A percentile compares a stretch with the other conserved stretches of the same genome.
Evolutionary conservation across 2,888 invertebrate species (phyloP).

Genomic region (Corythucha ciliata): DNA sequence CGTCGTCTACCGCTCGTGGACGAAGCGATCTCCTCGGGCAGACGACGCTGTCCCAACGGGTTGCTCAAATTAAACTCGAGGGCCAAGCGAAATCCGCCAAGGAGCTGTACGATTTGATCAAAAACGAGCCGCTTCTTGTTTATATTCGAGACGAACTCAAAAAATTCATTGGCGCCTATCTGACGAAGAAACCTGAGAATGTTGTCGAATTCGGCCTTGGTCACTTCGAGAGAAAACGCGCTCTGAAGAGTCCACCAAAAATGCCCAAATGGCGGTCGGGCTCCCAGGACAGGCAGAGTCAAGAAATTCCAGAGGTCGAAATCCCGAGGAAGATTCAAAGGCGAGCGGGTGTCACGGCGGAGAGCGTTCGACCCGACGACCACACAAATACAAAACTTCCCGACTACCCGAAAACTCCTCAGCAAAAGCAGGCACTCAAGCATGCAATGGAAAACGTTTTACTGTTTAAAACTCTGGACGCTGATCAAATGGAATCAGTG

Average conservation of each 20-base stretch:
- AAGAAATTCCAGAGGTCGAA: too few relatives aligned
- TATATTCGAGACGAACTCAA: constrained; percentile 19
- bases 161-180: constrained; percentile 9
- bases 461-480: constrained; percentile 21
- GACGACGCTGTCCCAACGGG: too few relatives aligned
- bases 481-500: constrained; percentile 17
- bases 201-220: constrained; percentile 6
- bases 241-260: too few relatives aligned
- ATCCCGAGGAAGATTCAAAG: too few relatives aligned
- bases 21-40: too few relatives aligned
- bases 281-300: too few relatives aligned
- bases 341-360: neutral
- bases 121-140: constrained; percentile 17
- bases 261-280: too few relatives aligned
- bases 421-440: constrained; percentile 2
- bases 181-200: constrained; percentile 14
- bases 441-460: constrained; percentile 16
- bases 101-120: constrained; percentile 18
- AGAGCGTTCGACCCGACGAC: neutral
- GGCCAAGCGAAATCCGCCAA: too few relatives aligned
- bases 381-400: neutral
- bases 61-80: too few relatives aligned
- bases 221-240: constrained; percentile 5
- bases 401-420: constrained; percentile 8
- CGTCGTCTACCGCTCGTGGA: too few relatives aligned